Base-by-base conservation (phyloP, 2,797 vertebrate genomes). In the Periophthalmus magnuspinnatus region DNA sequence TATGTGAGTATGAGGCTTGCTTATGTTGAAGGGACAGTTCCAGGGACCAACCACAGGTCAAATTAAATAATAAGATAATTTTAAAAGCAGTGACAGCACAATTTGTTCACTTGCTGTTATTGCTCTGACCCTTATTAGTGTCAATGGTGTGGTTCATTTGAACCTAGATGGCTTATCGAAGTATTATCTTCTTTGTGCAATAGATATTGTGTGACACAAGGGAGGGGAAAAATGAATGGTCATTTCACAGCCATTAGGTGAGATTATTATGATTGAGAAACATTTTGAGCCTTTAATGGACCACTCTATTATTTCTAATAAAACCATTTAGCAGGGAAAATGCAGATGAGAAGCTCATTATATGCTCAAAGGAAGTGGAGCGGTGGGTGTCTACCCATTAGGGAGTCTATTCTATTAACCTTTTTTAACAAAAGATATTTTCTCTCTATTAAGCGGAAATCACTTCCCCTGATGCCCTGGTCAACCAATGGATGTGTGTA, bases 61-160 rank as follows among this genome's bases (percentile, higher is more conserved):
- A 94, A 96, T 96, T 94, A 96, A 97, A 98, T 96, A 96, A 95
- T 95, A 92, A 94, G 95, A 96, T 98, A 95, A 98, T 98, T 97
- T 95, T 94, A 95, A 93, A 93, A 90, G 85, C 94, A 95, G 94
- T 97, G 96, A 96, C 95, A 97, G 94, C 86, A 85, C 94, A 95
- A 97, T 97, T 95, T 96, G 95, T 96, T 91, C 94, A 92, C 94
- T 95, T 91, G 85, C 80, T 97, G 95, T 96, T 97, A 98, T 97
- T 95, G 96, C 95, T 91, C 88, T 96, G 96, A 98, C 96, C 96
- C 94, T 94, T 94, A 94, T 97, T 95, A 96, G 90, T 92, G 93
- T 94, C 93, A 92, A 90, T 93, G 93, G 92, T 90, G 93, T 91
- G 91, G 89, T 95, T 95, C 90, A 93, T 95, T 96, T 95, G 88